Evolutionary conservation across 2,888 invertebrate species (phyloP), one percentile per base, ranked within the genome.

Genomic region (Blera fallax): DNA sequence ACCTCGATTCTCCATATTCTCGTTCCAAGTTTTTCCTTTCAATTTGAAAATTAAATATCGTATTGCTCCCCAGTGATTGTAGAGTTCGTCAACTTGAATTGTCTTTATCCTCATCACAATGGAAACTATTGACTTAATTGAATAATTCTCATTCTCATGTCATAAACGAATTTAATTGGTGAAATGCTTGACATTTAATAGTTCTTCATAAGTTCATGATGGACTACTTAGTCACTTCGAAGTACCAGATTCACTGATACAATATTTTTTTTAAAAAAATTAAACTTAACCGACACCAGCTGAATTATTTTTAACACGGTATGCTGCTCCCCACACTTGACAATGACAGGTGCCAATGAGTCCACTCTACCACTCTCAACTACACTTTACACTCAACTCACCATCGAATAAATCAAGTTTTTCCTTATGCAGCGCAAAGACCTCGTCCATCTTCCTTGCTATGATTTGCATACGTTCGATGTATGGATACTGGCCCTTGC

Each of bases 321-420:
- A 64, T 70, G 76, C 34, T 74, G n/a, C n/a, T n/a, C n/a, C n/a
- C 45, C 40, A 62, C 43, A 40, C 37, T 62, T 54, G 67, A 67
- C 48, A 69, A 14, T 69, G 77, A 62, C 77, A 78, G 69, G 69
- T 78, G 77, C 78, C 62, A 52, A 69, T 52, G 40, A 16, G 14
- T 0, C 21, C 29, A 24, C 37, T 16, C 48, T 52, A 29, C 32
- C 16, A 45, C 29, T 29, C n/a, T 29, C 29, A 7, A 29, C 37
- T 6, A 52, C 45, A 14, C 40, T 14, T 21, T 32, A 34, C 32
- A 34, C 8, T 14, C 6, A 69, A 88, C 89, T 89, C 87, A 92
- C 91, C 91, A 88, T 91, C 91, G 84, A 90, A 91, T 62, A 91
- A 90, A 87, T 91, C 91, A 32, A 91, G 89, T 85, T 91, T 91